A percentile compares a stretch with the other conserved stretches of the same genome.
These are phyloP conservation scores for Iguana delicatissima DNA, from an alignment of 2,797 vertebrate genomes.

Conservation along the genomic window DNA sequence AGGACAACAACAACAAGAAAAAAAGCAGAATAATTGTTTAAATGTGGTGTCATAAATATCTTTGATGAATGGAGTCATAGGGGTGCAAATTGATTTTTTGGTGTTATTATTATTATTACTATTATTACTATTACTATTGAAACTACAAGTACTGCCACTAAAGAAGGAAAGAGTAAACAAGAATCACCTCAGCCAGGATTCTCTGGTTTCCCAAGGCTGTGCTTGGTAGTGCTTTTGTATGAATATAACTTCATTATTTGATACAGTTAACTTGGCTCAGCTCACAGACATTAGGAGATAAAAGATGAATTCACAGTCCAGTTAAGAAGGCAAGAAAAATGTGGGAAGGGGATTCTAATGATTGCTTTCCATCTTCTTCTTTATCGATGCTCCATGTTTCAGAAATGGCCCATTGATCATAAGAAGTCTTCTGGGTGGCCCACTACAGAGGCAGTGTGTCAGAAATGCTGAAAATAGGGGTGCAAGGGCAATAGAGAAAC, in stretches of 20 bases:
- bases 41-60: neutral
- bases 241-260: neutral
- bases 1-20: no score
- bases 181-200: neutral
- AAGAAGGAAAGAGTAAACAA: neutral
- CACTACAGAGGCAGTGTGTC: neutral
- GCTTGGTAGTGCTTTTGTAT: neutral
- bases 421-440: neutral
- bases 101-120: neutral
- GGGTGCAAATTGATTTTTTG: neutral
- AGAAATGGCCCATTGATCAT: neutral
- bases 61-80: conserved; percentile 4
- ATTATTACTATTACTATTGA: neutral
- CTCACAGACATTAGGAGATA: neutral
- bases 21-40: neutral
- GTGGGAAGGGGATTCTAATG: neutral
- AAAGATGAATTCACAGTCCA: neutral
- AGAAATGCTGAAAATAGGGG: neutral
- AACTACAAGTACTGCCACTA: neutral
- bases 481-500: neutral
- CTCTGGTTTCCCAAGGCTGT: neutral
- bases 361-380: neutral
- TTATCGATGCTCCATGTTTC: neutral
- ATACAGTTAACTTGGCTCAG: neutral
- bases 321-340: neutral